Evolutionary conservation across 2,888 invertebrate genomes (phyloP), one percentile per base, ranked within the genome.

Genomic region (Drosophila phalerata): DNA sequence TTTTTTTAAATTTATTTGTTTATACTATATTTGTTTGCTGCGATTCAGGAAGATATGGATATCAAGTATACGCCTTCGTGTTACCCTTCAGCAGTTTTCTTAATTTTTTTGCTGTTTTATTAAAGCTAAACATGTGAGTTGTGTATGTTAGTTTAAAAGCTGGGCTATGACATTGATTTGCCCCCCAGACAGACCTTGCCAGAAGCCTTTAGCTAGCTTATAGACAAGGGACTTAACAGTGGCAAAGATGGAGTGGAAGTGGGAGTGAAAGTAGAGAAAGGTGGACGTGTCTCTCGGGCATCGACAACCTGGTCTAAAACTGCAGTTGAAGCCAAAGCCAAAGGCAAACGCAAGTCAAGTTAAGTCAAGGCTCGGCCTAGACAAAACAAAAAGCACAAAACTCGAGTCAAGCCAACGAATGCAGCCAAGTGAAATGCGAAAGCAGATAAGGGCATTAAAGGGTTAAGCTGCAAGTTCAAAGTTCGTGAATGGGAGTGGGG

Each of bases 371-470:
- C 58, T 60, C 62, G 71, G 66, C 37, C 34, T 28, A 58, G 51
- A 62, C 70, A 68, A 69, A 83, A 71, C 83, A 69, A 43, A 52
- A 53, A 55, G 72, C 48, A 66, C 49, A 61, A 74, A 78, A 49
- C 49, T 66, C 42, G 32, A 69, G 65, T 37, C 64, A 68, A 72
- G 81, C 70, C 51, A 51, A 42, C 49, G 67, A 79, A 79, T 77
- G 79, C 75, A 83, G 60, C 74, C 75, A 73, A 85, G 86, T 88
- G 85, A 88, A 85, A 88, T 85, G 88, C 52, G 66, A 87, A 85
- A 76, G 84, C 77, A 79, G 85, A 85, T 85, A 85, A 85, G 68
- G 81, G 85, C 69, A 77, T 88, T 88, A 88, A 85, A 70, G 85
- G 88, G 86, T 88, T 85, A 85, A 85, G 87, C 78, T 72, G 67